Evolutionary conservation across 2,888 invertebrate genomes (phyloP), one percentile per base, ranked within the genome.

Genomic region (Eupeodes latifasciatus): DNA sequence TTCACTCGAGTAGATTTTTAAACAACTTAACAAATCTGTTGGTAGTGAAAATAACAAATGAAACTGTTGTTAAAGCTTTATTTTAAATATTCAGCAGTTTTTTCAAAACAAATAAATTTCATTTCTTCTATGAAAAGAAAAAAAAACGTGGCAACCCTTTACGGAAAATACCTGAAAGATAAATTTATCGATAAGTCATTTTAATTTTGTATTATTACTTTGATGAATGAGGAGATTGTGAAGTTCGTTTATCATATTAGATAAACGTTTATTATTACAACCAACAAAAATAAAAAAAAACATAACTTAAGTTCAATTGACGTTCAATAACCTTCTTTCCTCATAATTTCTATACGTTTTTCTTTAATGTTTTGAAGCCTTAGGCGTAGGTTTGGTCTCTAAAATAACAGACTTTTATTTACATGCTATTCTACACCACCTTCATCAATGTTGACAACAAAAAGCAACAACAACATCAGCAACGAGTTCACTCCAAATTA

Each of bases 301-400:
- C 14, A 59, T 12, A 59, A 36, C 36, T 14, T 9, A 36, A 7
- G 11, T 62, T 44, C 11, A 44, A 44, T 2, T n/a, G n/a, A 71
- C 71, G 71, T 55, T 71, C 71, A 71, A 55, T 55, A 14, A 71
- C 55, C 71, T 71, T 71, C 53, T 71, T 71, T 71, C 10, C 5
- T 55, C 10, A 9, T 55, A 19, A 7, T 55, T 19, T 53, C 34
- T 51, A 16, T n/a, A 27, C n/a, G 11, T 40, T 67, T 34, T 10
- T 9, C n/a, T 7, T 59, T 4, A 0, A 11, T 47, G 27, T 47
- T 6, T 14, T 9, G 4, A 40, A 14, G 19, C 40, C 19, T 71
- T 0, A 71, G 44, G 71, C 40, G 55, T 71, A 71, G 55, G 71
- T 55, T 53, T 55, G 9, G 19, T 40, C 71, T 40, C 71, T 55